These are phyloP conservation scores for Drosophila pseudotalamancana DNA, from an alignment of 2,888 invertebrate genomes.

Conservation along the genomic window DNA sequence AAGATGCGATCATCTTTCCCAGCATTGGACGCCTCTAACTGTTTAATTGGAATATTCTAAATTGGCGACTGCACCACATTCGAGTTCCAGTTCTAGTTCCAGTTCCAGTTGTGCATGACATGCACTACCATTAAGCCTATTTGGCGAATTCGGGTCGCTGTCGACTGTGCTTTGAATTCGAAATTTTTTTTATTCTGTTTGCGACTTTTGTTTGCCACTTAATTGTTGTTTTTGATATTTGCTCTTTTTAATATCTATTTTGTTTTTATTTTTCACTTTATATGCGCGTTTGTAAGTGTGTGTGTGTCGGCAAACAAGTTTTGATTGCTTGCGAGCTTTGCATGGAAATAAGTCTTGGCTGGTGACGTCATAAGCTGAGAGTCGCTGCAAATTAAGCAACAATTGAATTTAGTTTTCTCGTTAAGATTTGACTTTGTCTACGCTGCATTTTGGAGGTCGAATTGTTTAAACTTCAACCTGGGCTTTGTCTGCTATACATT, in stretches of 20 bases:
- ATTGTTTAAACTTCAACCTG: conserved; percentile 50
- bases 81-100: conserved; percentile 43
- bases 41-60: conserved; percentile 33
- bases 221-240: conserved; percentile 13
- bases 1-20: conserved; percentile 64
- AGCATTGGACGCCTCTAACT: background rate
- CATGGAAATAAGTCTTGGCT: conserved; percentile 46
- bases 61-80: conserved; percentile 64
- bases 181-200: conserved; percentile 22
- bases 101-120: conserved; percentile 39
- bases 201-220: conserved; percentile 56
- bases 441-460: conserved; percentile 60
- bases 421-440: conserved; percentile 39
- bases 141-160: conserved; percentile 40
- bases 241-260: conserved; percentile 28
- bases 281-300: background rate
- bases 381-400: conserved; percentile 58
- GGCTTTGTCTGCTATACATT: conserved; percentile 2
- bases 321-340: conserved; percentile 63
- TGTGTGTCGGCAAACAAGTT: conserved; percentile 66
- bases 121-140: conserved; percentile 24
- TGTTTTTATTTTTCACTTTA: conserved; percentile 19
- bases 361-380: conserved; percentile 61
- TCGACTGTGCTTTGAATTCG: conserved; percentile 54
- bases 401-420: conserved; percentile 60